phyloP scores from a whole-genome alignment of 1,140 invertebrate genomes.

The Drosophila chauvacae region DNA sequence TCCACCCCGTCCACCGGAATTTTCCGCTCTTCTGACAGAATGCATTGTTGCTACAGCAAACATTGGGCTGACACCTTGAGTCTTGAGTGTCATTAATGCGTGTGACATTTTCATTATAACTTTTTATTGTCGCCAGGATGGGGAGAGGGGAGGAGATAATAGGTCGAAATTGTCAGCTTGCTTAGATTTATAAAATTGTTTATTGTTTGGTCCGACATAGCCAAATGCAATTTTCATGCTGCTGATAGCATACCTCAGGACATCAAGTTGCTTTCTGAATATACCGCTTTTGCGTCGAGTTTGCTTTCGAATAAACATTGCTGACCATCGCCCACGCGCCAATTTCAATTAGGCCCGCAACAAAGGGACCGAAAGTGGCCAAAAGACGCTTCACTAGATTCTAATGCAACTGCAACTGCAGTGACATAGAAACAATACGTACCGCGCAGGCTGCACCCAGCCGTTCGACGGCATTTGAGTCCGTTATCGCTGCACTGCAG shows the following conservation, averaged over 20 bases:
- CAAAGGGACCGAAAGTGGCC: conserved; percentile 11
- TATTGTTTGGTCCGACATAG: conserved; percentile 36
- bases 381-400: conserved; percentile 37
- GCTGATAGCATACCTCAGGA: conserved; percentile 22
- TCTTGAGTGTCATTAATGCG: conserved; percentile 81
- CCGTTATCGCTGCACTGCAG: conserved; percentile 69
- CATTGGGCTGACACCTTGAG: conserved; percentile 73
- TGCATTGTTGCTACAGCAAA: conserved; percentile 52
- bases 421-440: conserved; percentile 8
- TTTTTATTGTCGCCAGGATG: conserved; percentile 39
- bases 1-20: not conserved
- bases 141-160: conserved; percentile 4
- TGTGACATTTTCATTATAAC: conserved; percentile 80
- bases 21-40: conserved; percentile 16
- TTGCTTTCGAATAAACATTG: not conserved
- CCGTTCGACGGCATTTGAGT: not conserved
- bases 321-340: conserved; percentile 4
- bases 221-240: conserved; percentile 60
- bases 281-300: conserved; percentile 1
- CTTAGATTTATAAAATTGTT: conserved; percentile 53
- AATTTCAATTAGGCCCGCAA: conserved; percentile 34
- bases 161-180: conserved; percentile 46
- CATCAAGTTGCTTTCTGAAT: conserved; percentile 24
- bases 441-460: conserved; percentile 5
- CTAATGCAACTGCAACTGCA: conserved; percentile 56